Evolutionary conservation across 2,797 vertebrate genomes (phyloP).

Genomic region (Anniella stebbinsi): DNA sequence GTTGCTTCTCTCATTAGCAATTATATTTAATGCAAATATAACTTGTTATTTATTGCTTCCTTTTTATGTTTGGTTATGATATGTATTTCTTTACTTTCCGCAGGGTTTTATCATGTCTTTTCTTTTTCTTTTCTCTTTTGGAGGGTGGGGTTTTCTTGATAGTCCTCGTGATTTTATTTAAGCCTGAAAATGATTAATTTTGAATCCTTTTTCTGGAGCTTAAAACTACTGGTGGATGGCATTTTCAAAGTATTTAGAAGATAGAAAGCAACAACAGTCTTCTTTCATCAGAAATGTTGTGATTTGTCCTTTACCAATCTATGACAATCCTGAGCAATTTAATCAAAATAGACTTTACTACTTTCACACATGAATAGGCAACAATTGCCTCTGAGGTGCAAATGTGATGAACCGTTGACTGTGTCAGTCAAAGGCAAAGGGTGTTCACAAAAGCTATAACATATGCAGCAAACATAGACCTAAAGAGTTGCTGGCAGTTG

Average conservation of each 20-base stretch:
- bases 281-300: slow-evolving; percentile 70
- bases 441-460: slow-evolving; percentile 64
- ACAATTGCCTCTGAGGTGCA: slow-evolving; percentile 76
- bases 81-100: neutral
- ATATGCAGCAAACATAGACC: slow-evolving; percentile 56
- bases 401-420: slow-evolving; percentile 76
- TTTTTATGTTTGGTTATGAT: neutral
- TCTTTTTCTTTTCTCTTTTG: neutral
- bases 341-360: slow-evolving; percentile 74
- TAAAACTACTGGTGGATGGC: slow-evolving; percentile 27
- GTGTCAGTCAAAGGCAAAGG: slow-evolving; percentile 70
- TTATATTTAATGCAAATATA: neutral
- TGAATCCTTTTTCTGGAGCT: slow-evolving; percentile 36
- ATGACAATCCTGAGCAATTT: slow-evolving; percentile 72
- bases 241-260: slow-evolving; percentile 38
- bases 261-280: slow-evolving; percentile 52
- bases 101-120: slow-evolving; percentile 1
- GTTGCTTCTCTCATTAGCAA: neutral
- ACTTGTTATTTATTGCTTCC: neutral
- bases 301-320: slow-evolving; percentile 71
- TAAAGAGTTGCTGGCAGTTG: slow-evolving; percentile 69
- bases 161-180: slow-evolving; percentile 30
- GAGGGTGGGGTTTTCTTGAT: neutral
- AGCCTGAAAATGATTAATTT: slow-evolving; percentile 45
- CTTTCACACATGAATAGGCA: slow-evolving; percentile 75